phyloP scores from a whole-genome alignment of 2,797 vertebrate species.

The Cirrhinus mrigala region DNA sequence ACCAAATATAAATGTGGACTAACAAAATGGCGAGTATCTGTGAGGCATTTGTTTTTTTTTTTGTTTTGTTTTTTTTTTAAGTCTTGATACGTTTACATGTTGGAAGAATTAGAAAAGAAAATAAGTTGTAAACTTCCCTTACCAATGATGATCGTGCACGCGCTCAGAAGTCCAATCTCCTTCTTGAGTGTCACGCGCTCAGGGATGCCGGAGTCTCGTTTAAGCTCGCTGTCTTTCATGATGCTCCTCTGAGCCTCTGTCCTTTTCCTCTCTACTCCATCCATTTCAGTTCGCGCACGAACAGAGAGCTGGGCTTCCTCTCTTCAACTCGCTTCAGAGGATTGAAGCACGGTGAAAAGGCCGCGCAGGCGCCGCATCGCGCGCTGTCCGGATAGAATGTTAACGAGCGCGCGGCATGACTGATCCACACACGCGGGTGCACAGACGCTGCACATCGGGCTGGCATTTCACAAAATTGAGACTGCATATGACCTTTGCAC shows the following conservation, averaged over 20 bases:
- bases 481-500: not conserved
- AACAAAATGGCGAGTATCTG: not conserved
- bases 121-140: conserved; percentile 64
- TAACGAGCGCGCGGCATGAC: conserved; percentile 71
- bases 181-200: conserved; percentile 92
- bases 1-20: not conserved
- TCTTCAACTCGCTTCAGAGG: conserved; percentile 55
- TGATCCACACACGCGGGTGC: not conserved
- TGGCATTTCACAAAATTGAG: not conserved
- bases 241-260: conserved; percentile 59
- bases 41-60: not conserved
- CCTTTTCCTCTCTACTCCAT: conserved; percentile 79
- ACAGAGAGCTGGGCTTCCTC: conserved; percentile 66
- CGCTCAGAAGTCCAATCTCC: conserved; percentile 94
- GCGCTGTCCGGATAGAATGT: conserved; percentile 78
- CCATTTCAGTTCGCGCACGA: conserved; percentile 80
- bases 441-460: not conserved
- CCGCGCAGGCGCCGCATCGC: conserved; percentile 80
- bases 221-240: conserved; percentile 58
- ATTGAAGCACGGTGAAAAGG: conserved; percentile 75
- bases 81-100: not conserved
- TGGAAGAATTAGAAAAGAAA: not conserved
- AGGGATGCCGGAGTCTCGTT: conserved; percentile 60
- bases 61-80: no score
- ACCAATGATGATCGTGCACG: conserved; percentile 97